Base-by-base conservation (phyloP, 1,140 invertebrate genomes). In the Trachymyrmex septentrionalis region DNA sequence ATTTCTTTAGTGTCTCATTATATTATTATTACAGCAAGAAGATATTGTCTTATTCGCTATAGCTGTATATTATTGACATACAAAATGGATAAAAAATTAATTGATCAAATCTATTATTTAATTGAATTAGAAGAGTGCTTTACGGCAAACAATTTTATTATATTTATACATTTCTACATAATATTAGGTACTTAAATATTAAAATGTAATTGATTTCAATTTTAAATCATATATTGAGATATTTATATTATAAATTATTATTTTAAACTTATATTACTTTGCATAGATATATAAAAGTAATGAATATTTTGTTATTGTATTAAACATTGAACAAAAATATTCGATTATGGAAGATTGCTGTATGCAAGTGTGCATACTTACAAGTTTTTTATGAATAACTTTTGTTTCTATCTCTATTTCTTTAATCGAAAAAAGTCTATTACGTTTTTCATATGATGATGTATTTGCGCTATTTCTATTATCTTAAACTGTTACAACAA, bases 401-500 rank as follows among this genome's bases (percentile, higher is more conserved):
- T 44, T 16, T 48, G 16, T 44, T 4, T 27, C 12, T 57, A 4
- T 14, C 21, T 16, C 14, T 63, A 12, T n/a, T 10, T 61, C 7
- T 61, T 2, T 16, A 24, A 44, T 44, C 0, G 38, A 44, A 27
- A 44, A 48, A 78, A 78, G 12, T 16, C 5, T 16, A 63, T 63
- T 24, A 16, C 3, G 27, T 5, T 73, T 55, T 34, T 3, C 4
- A 34, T n/a, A 34, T 64, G 19, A 6, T 12, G 21, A 78, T 44
- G 34, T 16, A 64, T 53, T 67, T 1, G n/a, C n/a, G 14, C 30
- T 38, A 61, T 48, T 81, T 24, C 5, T n/a, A 24, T 67, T 50
- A 82, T 84, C 57, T 75, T 76, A n/a, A 82, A 38, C 14, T 21
- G 34, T 21, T 12, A 12, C 14, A 21, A 55, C 50, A n/a, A 72